Conservation (phyloP, 1,140 invertebrate genomes). For the Linepithema humile region DNA sequence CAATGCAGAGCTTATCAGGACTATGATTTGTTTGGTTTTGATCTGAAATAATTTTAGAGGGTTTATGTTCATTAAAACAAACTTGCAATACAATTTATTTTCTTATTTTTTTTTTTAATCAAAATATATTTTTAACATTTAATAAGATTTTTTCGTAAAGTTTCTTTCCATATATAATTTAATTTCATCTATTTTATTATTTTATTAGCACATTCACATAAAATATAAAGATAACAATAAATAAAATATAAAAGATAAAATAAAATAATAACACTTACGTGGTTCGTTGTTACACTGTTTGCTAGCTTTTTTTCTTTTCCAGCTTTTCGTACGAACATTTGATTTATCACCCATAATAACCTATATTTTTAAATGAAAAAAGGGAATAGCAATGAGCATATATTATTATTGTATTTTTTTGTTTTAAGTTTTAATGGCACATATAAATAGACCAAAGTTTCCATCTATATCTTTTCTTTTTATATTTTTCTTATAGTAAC, state of each 20-base stretch:
- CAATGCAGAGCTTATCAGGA: constrained; percentile 11
- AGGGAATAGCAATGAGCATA: no score
- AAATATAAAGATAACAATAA: neutral
- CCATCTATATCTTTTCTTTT: no score
- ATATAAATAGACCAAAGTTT: no score
- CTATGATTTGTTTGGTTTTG: neutral
- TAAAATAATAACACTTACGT: neutral
- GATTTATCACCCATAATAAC: constrained; percentile 35
- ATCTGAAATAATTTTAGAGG: neutral
- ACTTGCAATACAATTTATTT: no score
- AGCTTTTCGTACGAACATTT: constrained; percentile 25
- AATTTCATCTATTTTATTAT: neutral
- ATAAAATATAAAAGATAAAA: neutral
- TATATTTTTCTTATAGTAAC: no score
- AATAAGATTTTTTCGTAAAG: neutral
- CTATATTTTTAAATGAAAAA: no score
- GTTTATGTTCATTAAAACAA: neutral
- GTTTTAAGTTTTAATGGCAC: no score
- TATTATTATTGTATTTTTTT: no score
- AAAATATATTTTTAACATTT: neutral
- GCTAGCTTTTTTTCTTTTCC: constrained; percentile 27
- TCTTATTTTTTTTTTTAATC: neutral
- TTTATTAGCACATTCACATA: neutral
- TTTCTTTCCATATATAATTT: neutral
- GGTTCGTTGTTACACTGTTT: constrained; percentile 25